Percentiles rank a stretch among this genome's conserved stretches.
These are phyloP conservation scores for Myotis daubentonii DNA, from an alignment of 2,797 vertebrate species.

Conservation along the genomic window DNA sequence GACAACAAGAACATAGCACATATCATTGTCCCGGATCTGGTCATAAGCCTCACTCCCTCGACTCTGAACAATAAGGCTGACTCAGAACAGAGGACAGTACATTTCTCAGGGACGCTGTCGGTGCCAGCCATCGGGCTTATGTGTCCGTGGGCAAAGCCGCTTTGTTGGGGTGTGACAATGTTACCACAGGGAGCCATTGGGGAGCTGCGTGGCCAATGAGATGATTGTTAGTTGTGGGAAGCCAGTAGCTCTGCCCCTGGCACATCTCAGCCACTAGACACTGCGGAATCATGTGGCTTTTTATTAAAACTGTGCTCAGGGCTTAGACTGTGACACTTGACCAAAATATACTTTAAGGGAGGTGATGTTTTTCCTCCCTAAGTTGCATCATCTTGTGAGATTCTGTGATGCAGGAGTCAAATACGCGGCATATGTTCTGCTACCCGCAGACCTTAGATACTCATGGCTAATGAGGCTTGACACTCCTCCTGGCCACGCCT, in stretches of 20 bases:
- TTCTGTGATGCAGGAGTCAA: not conserved
- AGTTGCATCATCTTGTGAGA: not conserved
- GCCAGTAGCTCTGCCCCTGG: not conserved
- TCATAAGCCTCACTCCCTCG: conserved; percentile 9
- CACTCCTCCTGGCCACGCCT: not conserved
- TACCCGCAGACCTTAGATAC: not conserved
- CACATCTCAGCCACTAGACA: not conserved
- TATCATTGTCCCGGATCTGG: conserved; percentile 47
- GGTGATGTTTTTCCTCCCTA: not conserved
- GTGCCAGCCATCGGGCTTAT: conserved; percentile 32
- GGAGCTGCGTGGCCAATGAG: not conserved
- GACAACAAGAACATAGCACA: not conserved
- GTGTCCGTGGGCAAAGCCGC: conserved; percentile 54
- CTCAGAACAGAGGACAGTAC: conserved; percentile 63
- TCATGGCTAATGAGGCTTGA: not conserved
- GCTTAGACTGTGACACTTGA: not conserved
- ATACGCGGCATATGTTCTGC: not conserved
- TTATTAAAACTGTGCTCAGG: not conserved
- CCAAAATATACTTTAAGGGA: not conserved
- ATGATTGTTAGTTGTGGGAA: not conserved
- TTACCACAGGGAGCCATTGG: not conserved
- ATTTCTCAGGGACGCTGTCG: conserved; percentile 41
- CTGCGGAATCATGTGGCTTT: not conserved
- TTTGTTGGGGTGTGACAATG: conserved; percentile 59
- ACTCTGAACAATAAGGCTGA: conserved; percentile 52